Percentiles rank a stretch among this genome's conserved stretches.
These are phyloP conservation scores for Camponotus vicinus DNA, from an alignment of 1,140 invertebrate genomes.

Conservation along the genomic window DNA sequence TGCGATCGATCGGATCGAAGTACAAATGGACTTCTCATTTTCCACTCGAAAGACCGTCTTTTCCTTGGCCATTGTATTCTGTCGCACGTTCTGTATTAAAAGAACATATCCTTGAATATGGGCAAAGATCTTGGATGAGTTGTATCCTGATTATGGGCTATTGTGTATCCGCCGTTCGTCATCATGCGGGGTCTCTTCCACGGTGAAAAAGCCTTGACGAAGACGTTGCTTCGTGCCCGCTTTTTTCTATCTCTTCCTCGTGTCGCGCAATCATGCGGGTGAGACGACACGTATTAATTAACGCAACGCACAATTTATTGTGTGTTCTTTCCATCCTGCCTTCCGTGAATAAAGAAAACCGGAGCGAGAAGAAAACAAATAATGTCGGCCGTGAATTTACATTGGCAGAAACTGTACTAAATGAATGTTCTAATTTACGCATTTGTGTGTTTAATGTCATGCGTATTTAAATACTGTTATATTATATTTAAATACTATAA, in stretches of 20 bases:
- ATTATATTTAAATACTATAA: too few relatives aligned
- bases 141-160: constrained; percentile 70
- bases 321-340: constrained; percentile 10
- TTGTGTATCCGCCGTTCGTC: constrained; percentile 57
- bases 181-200: background rate
- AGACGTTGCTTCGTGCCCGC: constrained; percentile 22
- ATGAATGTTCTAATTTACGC: constrained; percentile 19
- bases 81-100: constrained; percentile 41
- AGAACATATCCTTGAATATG: constrained; percentile 66
- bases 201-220: constrained; percentile 22
- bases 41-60: constrained; percentile 5
- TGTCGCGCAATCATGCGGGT: constrained; percentile 68
- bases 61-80: constrained; percentile 14
- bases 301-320: constrained; percentile 64
- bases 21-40: background rate
- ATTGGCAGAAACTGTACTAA: constrained; percentile 3
- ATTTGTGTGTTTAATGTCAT: background rate
- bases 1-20: background rate
- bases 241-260: constrained; percentile 61
- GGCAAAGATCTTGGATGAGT: constrained; percentile 55
- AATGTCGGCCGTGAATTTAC: background rate
- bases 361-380: constrained; percentile 42
- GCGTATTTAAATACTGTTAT: background rate
- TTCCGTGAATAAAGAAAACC: constrained; percentile 59
- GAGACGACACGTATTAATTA: constrained; percentile 71